phyloP scores from a whole-genome alignment of 2,113 vertebrate species.

The Xyliphius kryptos region DNA sequence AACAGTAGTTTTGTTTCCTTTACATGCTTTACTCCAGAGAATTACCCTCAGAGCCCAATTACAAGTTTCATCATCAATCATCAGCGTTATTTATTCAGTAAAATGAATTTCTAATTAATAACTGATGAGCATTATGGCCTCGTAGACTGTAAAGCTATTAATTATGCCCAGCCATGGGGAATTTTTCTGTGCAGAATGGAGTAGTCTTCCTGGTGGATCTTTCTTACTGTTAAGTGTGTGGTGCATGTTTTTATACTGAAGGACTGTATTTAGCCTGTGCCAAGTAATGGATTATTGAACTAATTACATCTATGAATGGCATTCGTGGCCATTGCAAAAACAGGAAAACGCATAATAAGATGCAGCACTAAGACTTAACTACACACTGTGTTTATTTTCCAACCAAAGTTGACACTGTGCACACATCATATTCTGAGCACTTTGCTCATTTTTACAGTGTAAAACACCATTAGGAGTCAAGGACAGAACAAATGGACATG shows the following conservation, averaged over 20 bases:
- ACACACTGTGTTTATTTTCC: constrained; percentile 21
- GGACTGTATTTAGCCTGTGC: constrained; percentile 57
- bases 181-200: constrained; percentile 71
- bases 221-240: constrained; percentile 72
- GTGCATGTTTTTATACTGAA: constrained; percentile 67
- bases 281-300: constrained; percentile 49
- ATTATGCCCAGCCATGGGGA: constrained; percentile 87
- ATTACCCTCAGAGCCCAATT: constrained; percentile 89
- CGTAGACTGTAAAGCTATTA: constrained; percentile 91
- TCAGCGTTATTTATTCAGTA: constrained; percentile 99
- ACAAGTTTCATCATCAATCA: constrained; percentile 99
- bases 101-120: constrained; percentile 99
- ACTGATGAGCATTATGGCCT: constrained; percentile 99
- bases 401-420: constrained; percentile 19
- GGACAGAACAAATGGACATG: constrained; percentile 36
- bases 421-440: constrained; percentile 13
- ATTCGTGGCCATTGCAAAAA: constrained; percentile 40
- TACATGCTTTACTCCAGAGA: constrained; percentile 77
- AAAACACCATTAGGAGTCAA: constrained; percentile 44
- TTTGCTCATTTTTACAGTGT: constrained; percentile 40
- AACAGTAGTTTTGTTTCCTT: constrained; percentile 76
- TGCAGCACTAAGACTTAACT: constrained; percentile 22
- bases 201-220: constrained; percentile 68
- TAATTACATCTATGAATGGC: constrained; percentile 57
- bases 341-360: constrained; percentile 12